Conservation (phyloP, 2,113 vertebrate species). For the Etheostoma spectabile region DNA sequence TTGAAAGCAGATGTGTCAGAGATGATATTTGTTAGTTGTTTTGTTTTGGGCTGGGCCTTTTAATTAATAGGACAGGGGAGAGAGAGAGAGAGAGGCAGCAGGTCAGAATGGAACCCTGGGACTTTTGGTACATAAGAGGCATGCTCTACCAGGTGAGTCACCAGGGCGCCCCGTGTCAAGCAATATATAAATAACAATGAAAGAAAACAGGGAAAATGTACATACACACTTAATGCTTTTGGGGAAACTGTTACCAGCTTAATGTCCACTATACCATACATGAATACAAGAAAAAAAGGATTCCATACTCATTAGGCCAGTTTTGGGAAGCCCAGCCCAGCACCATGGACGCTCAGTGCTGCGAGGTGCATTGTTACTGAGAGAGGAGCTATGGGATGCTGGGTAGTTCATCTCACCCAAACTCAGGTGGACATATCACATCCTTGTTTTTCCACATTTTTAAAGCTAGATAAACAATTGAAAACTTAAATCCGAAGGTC, state of each 20-base stretch:
- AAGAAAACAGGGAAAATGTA: not conserved
- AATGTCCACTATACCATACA: not conserved
- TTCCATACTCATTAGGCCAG: not conserved
- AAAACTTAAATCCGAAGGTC: constrained; percentile 46
- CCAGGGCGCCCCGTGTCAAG: not conserved
- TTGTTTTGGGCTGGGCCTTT: no score
- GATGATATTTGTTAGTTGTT: not conserved
- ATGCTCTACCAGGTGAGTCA: no score
- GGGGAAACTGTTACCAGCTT: not conserved
- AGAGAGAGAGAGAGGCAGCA: no score
- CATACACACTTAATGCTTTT: not conserved
- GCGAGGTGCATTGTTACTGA: constrained; percentile 29
- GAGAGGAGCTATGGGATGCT: constrained; percentile 29
- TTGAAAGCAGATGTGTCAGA: constrained; percentile 9
- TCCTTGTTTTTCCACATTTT: constrained; percentile 53
- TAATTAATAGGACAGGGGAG: no score
- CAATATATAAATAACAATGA: no score
- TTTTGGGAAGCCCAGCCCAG: constrained; percentile 36
- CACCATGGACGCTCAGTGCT: constrained; percentile 13
- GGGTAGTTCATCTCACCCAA: constrained; percentile 63
- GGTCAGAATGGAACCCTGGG: no score
- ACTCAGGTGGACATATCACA: constrained; percentile 78
- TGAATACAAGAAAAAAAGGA: not conserved
- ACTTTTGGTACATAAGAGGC: no score
- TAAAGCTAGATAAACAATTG: constrained; percentile 59